Evolutionary conservation across 1,140 invertebrate species (phyloP), one percentile per base, ranked within the genome.

Genomic region (Gonatopus flavifemur): DNA sequence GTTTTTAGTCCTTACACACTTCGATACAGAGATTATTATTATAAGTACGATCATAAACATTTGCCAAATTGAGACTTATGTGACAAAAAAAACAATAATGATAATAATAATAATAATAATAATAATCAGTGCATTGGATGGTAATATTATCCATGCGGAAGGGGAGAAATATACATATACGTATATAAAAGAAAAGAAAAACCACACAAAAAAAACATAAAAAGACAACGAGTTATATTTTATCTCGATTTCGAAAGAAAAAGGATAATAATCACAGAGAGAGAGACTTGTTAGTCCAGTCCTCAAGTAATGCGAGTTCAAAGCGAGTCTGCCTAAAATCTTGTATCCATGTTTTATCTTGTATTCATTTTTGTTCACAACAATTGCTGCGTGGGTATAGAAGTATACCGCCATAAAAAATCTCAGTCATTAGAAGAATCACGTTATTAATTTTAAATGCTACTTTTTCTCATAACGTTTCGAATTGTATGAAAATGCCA

Each of bases 21-120:
- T 66, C 57, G 56, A 62, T 64, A 59, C 51, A 57, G 62, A 72
- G 63, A 67, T 69, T 70, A 70, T 62, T 67, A 70, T 66, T 66
- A 59, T 70, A 64, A 68, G 57, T 51, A 64, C 58, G 49, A 56
- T 60, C 60, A 46, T 63, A 57, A 72, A 70, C 57, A 46, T 66
- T 67, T 67, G 65, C 67, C 70, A 69, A 70, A 67, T 67, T 63
- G 57, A 66, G 57, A 65, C 59, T 64, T 58, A 55, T 63, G 62
- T 65, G 55, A 65, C 64, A 68, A 52, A 41, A 44, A 52, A 37
- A 52, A 57, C 49, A 57, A 52, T 52, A 46, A 48, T 43, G 32
- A 28, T 41, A 21, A 56, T 49, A 64, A 59, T 49, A 62, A 61
- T 61, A 52, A 62, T 57, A 60, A 62, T 57, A 55, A 57, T 60